Base-by-base conservation (phyloP, 2,113 vertebrate genomes). In the Oxygymnocypris stewartii region DNA sequence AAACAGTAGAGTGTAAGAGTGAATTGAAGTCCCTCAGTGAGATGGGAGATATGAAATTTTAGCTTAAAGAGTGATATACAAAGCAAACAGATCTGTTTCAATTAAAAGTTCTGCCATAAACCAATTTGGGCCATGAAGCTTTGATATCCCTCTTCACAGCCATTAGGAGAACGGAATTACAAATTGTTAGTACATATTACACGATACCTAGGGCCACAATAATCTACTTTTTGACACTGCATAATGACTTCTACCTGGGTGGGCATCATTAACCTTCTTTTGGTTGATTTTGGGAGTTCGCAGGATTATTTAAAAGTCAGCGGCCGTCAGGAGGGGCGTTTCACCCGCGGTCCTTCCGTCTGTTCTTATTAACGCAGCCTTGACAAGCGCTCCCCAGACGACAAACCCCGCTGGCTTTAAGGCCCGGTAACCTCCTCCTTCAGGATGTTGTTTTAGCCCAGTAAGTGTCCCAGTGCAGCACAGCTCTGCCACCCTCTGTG, bases 371-470 rank as follows among this genome's bases (percentile, higher is more conserved):
- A 90, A 90, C 89, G 86, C 61, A 78, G 76, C 40, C 90, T 87
- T 92, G 92, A 92, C 91, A 90, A 89, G 88, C 8, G 51, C 71
- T 90, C 89, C 88, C 90, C n/a, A 88, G 91, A 91, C 71, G 11
- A 80, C 86, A 85, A 86, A 89, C 90, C 88, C 85, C 14, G 23
- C 84, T 69, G 67, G 85, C 83, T 90, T 78, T 78, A 90, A 87
- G 88, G 89, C 87, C 91, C 85, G 51, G 85, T 86, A 85, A 87
- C 88, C 89, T 89, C 87, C 87, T 90, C 86, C 89, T 90, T 84
- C 88, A 91, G 90, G 90, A 92, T 91, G 91, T 93, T 93, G 90
- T 91, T 91, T 92, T 90, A 92, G 86, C 90, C 87, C 84, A 81
- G 84, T 90, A 86, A 90, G 90, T 89, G 86, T 90, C 89, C 90